Conservation (phyloP, 2,888 invertebrate species). For the Himalopsyche kuldschensis region DNA sequence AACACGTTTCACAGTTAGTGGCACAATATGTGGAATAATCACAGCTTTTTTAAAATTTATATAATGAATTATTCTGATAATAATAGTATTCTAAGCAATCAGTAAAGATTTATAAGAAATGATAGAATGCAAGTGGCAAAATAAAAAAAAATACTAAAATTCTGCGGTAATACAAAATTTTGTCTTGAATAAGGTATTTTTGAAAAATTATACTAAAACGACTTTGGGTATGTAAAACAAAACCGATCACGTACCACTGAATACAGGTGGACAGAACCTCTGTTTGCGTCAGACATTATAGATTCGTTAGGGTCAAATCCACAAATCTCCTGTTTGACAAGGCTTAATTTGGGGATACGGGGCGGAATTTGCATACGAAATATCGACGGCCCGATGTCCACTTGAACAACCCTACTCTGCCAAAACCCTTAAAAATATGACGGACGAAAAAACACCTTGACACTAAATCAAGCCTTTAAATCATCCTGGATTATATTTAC, state of each 20-base stretch:
- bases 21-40: too few relatives aligned
- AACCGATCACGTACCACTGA: neutral
- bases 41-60: too few relatives aligned
- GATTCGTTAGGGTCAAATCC: slow-evolving; percentile 33
- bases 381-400: slow-evolving; percentile 20
- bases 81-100: too few relatives aligned
- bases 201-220: neutral
- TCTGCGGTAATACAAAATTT: too few relatives aligned
- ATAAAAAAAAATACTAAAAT: too few relatives aligned
- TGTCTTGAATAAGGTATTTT: too few relatives aligned
- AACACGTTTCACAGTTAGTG: too few relatives aligned
- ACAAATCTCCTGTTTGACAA: slow-evolving; percentile 37
- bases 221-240: too few relatives aligned
- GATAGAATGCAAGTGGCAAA: too few relatives aligned
- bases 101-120: too few relatives aligned
- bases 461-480: neutral
- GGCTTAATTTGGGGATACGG: slow-evolving; percentile 34
- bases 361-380: slow-evolving; percentile 34
- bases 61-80: too few relatives aligned
- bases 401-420: neutral
- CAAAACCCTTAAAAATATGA: neutral
- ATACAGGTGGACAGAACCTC: neutral
- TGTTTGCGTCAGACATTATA: slow-evolving; percentile 16
- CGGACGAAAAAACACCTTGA: neutral
- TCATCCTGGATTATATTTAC: neutral